phyloP scores from a whole-genome alignment of 2,113 vertebrate species.

The Saguinus imperator region DNA sequence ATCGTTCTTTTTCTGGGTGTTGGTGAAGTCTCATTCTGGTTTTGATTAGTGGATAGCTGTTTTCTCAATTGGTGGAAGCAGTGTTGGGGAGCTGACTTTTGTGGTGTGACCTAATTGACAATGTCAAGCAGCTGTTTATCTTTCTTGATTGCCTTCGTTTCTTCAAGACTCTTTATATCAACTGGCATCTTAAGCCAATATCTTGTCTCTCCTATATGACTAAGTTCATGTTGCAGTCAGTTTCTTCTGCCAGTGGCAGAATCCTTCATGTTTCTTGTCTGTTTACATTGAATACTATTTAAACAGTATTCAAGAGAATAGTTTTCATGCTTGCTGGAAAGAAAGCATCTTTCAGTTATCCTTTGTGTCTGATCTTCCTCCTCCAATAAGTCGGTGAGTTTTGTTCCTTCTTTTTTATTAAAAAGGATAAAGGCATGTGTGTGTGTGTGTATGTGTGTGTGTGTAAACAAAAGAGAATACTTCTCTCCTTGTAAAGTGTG shows the following conservation, averaged over 20 bases:
- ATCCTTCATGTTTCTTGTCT: not conserved
- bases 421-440: not conserved
- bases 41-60: not conserved
- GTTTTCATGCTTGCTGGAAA: not conserved
- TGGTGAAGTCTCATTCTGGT: not conserved
- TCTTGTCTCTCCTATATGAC: not conserved
- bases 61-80: not conserved
- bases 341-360: not conserved
- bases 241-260: not conserved
- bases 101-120: not conserved
- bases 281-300: not conserved
- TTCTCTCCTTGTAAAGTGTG: not conserved
- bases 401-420: constrained; percentile 26
- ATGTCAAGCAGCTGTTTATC: not conserved
- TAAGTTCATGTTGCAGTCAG: not conserved
- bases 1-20: not conserved
- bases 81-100: not conserved
- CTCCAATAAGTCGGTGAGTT: constrained; percentile 17
- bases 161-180: not conserved
- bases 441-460: no score
- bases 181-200: not conserved
- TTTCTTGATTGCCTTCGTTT: not conserved
- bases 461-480: not conserved
- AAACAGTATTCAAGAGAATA: not conserved
- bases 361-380: not conserved